These are phyloP conservation scores for Nannobrachium achirus DNA, from an alignment of 2,113 vertebrate genomes.

Conservation along the genomic window DNA sequence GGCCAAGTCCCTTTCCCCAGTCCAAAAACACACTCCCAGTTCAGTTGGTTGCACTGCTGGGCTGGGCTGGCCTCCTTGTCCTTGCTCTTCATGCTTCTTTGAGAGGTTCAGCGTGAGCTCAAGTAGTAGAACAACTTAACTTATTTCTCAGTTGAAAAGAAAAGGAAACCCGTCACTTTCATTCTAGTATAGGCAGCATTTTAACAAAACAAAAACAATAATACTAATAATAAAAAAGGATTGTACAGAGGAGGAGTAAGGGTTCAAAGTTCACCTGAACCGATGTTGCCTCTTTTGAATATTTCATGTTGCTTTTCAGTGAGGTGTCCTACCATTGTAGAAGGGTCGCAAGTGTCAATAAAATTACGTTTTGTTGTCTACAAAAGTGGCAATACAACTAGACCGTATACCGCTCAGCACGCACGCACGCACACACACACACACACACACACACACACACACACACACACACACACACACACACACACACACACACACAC, in stretches of 20 bases:
- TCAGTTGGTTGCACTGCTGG: slow-evolving; percentile 19
- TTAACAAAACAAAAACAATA: background rate
- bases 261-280: slow-evolving; percentile 57
- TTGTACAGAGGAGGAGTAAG: slow-evolving; percentile 58
- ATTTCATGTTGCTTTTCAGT: slow-evolving; percentile 2
- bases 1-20: slow-evolving; percentile 19
- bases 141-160: slow-evolving; percentile 27
- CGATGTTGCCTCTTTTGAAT: background rate
- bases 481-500: slow-evolving; percentile 65
- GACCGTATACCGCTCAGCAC: slow-evolving; percentile 61
- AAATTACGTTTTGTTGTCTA: slow-evolving; percentile 40
- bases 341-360: slow-evolving; percentile 39
- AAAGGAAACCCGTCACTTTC: slow-evolving; percentile 62
- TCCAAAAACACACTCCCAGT: slow-evolving; percentile 10
- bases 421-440: slow-evolving; percentile 65
- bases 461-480: slow-evolving; percentile 65
- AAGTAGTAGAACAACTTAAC: background rate
- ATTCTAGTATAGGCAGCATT: slow-evolving; percentile 58
- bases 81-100: background rate
- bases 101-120: slow-evolving; percentile 11
- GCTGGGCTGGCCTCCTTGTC: background rate
- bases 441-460: slow-evolving; percentile 65
- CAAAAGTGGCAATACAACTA: slow-evolving; percentile 64
- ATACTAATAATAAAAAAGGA: background rate
- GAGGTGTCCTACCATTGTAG: slow-evolving; percentile 29